A percentile compares a stretch with the other conserved stretches of the same genome.
phyloP scores from a whole-genome alignment of 2,797 vertebrate genomes.

The Macropus fuliginosus region DNA sequence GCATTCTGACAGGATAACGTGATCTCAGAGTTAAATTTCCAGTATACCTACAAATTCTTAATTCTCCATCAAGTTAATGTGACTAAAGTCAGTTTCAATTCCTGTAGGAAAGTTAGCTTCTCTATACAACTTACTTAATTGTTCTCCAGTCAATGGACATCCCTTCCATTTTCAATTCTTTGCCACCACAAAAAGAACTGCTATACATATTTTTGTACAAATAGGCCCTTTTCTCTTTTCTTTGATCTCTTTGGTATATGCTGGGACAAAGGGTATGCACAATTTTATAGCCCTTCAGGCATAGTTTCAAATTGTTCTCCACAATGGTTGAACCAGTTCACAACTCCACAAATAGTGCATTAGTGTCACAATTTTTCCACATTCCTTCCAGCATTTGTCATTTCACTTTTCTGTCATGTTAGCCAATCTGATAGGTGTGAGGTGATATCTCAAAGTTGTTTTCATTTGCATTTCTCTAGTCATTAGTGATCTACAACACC shows the following conservation, averaged over 20 bases:
- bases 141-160: not conserved
- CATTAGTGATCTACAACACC: not conserved
- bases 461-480: not conserved
- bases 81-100: not conserved
- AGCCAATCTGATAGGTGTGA: not conserved
- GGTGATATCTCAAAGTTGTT: not conserved
- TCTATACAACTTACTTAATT: not conserved
- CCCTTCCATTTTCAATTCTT: not conserved
- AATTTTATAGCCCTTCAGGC: not conserved
- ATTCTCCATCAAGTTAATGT: not conserved
- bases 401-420: not conserved
- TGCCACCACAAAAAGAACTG: not conserved
- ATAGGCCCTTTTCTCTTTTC: not conserved
- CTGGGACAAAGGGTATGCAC: not conserved
- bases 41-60: not conserved
- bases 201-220: not conserved
- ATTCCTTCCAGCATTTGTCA: not conserved
- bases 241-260: not conserved
- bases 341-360: not conserved
- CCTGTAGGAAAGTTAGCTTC: not conserved
- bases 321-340: not conserved
- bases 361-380: not conserved
- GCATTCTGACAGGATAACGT: slow-evolving; percentile 15
- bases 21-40: slow-evolving; percentile 8
- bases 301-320: not conserved